Conservation (phyloP, 2,113 vertebrate genomes). For the Benitochromis conjunctus region DNA sequence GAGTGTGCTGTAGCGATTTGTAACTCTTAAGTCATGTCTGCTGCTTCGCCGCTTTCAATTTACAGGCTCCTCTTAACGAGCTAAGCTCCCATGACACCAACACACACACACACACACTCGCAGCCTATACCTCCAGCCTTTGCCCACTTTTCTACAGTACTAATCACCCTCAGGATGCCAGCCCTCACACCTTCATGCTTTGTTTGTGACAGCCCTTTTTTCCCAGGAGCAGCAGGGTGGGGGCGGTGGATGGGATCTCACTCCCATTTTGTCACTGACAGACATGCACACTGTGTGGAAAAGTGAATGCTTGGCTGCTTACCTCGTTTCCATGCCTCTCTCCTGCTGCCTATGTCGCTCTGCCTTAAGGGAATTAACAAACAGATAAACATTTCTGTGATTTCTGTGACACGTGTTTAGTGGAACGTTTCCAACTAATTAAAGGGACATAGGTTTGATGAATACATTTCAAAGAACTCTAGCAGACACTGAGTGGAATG, state of each 20-base stretch:
- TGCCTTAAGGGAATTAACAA: background rate
- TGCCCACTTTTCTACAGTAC: background rate
- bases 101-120: background rate
- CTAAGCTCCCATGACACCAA: conserved; percentile 1
- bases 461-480: background rate
- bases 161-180: conserved; percentile 3
- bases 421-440: background rate
- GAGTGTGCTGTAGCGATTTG: conserved; percentile 60
- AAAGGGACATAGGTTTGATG: background rate
- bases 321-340: too few species aligned
- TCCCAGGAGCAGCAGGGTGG: background rate
- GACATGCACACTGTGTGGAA: background rate
- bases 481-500: background rate
- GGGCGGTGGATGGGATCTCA: background rate
- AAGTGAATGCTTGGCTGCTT: background rate
- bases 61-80: conserved; percentile 43
- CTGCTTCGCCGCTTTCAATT: conserved; percentile 65
- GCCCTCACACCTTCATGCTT: conserved; percentile 5
- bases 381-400: conserved; percentile 24
- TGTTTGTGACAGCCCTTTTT: conserved; percentile 31
- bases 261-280: conserved; percentile 31
- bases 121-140: background rate
- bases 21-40: conserved; percentile 59
- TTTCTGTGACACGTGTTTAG: background rate
- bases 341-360: background rate